A percentile compares a stretch with the other conserved stretches of the same genome.
Evolutionary conservation across 2,888 invertebrate genomes (phyloP).

Genomic region (Palloptera scutellata): DNA sequence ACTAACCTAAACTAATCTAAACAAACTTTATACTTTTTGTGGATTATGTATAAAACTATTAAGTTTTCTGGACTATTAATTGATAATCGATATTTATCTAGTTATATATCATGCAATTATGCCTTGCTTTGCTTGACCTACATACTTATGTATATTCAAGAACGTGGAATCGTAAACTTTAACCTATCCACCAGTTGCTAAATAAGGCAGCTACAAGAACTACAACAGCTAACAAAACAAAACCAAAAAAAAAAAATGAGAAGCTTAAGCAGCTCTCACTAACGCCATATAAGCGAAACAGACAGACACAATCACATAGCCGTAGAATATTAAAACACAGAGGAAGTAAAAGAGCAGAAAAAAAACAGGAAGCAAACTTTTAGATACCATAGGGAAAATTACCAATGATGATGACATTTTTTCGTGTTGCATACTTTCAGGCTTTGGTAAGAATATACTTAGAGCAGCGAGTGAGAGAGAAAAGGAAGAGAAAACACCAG

Average conservation of each 20-base stretch:
- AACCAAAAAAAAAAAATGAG: neutral
- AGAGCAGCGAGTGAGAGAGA: too few species aligned
- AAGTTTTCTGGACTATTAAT: too few species aligned
- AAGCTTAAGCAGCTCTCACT: neutral
- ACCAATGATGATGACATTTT: constrained; percentile 26
- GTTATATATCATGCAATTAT: too few species aligned
- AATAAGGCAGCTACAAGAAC: neutral
- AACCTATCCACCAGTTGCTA: neutral
- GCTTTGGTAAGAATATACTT: too few species aligned
- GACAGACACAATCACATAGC: neutral
- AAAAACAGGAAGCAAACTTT: neutral
- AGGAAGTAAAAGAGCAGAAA: neutral
- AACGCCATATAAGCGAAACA: neutral
- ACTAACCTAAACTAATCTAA: too few species aligned
- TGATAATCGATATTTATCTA: too few species aligned
- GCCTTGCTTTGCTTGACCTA: too few species aligned
- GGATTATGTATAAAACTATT: too few species aligned
- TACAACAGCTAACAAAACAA: neutral
- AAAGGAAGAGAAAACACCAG: neutral
- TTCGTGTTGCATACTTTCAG: constrained; percentile 12
- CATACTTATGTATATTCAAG: too few species aligned
- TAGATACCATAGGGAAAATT: constrained; percentile 20
- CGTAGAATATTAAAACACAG: too few species aligned
- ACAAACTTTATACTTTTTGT: too few species aligned
- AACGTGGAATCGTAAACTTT: too few species aligned